Evolutionary conservation across 2,888 invertebrate species (phyloP).

Genomic region (Emmelina monodactyla): DNA sequence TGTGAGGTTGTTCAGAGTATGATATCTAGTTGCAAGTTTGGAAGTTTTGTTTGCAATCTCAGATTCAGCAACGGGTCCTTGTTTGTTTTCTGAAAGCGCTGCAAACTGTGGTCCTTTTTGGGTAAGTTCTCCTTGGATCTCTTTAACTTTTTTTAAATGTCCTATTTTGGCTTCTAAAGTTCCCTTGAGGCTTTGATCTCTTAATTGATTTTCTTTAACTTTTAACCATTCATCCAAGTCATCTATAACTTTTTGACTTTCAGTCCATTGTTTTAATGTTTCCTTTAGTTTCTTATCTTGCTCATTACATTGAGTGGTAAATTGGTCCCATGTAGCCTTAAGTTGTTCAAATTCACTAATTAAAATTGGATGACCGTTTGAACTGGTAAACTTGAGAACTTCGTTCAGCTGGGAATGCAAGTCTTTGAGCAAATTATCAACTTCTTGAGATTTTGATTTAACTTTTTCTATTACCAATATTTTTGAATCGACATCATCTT

Average conservation of each 20-base stretch:
- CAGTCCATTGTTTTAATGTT: conserved; percentile 80
- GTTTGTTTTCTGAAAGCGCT: conserved; percentile 72
- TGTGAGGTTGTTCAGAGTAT: conserved; percentile 79
- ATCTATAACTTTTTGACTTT: conserved; percentile 80
- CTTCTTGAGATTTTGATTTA: conserved; percentile 74
- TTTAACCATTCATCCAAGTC: conserved; percentile 86
- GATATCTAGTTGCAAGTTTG: conserved; percentile 81
- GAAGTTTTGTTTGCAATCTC: conserved; percentile 78
- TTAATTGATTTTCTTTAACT: conserved; percentile 82
- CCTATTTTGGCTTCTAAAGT: conserved; percentile 82
- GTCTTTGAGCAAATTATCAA: conserved; percentile 73
- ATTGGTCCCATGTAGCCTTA: conserved; percentile 77
- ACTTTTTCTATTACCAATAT: conserved; percentile 78
- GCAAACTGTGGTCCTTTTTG: conserved; percentile 74
- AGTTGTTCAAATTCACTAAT: conserved; percentile 78
- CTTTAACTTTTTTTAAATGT: conserved; percentile 79
- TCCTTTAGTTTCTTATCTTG: conserved; percentile 77
- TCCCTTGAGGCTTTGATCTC: conserved; percentile 88
- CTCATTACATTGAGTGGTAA: conserved; percentile 74
- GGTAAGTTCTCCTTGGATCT: conserved; percentile 74
- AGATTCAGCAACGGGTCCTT: conserved; percentile 76
- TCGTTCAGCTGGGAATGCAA: conserved; percentile 75
- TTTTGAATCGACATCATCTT: conserved; percentile 79
- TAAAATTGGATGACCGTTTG: conserved; percentile 77
- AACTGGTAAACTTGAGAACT: conserved; percentile 79